Conservation (phyloP, 2,797 vertebrate genomes). For the Nannoperca australis region DNA sequence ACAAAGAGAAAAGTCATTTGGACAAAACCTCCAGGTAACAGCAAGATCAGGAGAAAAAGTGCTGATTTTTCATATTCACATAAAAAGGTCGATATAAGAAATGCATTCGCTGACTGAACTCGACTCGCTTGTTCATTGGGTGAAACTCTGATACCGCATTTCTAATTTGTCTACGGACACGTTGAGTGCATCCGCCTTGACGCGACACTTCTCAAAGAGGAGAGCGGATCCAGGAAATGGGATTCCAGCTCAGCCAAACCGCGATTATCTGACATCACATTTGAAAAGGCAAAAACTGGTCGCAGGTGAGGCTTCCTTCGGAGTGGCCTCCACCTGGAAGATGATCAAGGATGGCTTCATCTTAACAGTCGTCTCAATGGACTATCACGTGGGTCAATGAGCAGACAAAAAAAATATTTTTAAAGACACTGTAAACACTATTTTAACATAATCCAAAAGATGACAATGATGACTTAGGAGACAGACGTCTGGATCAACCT, state of each 20-base stretch:
- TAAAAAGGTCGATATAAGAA: slow-evolving; percentile 80
- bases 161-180: slow-evolving; percentile 40
- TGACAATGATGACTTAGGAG: slow-evolving; percentile 22
- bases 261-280: slow-evolving; percentile 73
- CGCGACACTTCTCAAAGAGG: slow-evolving; percentile 29
- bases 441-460: slow-evolving; percentile 40
- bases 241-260: slow-evolving; percentile 40
- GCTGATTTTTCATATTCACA: slow-evolving; percentile 85
- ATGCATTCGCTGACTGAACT: slow-evolving; percentile 70
- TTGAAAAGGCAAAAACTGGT: slow-evolving; percentile 77
- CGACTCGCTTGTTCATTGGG: slow-evolving; percentile 29
- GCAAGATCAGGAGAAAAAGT: slow-evolving; percentile 85
- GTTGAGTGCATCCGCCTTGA: slow-evolving; percentile 9
- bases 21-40: slow-evolving; percentile 78
- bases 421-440: slow-evolving; percentile 61
- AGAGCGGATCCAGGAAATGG: slow-evolving; percentile 38
- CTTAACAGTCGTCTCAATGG: slow-evolving; percentile 79
- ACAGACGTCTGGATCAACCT: slow-evolving; percentile 45
- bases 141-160: slow-evolving; percentile 41
- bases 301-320: slow-evolving; percentile 33
- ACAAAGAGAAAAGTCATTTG: slow-evolving; percentile 74
- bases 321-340: slow-evolving; percentile 51
- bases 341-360: slow-evolving; percentile 73
- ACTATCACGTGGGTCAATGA: slow-evolving; percentile 52
- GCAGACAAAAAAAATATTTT: slow-evolving; percentile 33